These are phyloP conservation scores for Emys orbicularis DNA, from an alignment of 2,797 vertebrate species.

Conservation along the genomic window DNA sequence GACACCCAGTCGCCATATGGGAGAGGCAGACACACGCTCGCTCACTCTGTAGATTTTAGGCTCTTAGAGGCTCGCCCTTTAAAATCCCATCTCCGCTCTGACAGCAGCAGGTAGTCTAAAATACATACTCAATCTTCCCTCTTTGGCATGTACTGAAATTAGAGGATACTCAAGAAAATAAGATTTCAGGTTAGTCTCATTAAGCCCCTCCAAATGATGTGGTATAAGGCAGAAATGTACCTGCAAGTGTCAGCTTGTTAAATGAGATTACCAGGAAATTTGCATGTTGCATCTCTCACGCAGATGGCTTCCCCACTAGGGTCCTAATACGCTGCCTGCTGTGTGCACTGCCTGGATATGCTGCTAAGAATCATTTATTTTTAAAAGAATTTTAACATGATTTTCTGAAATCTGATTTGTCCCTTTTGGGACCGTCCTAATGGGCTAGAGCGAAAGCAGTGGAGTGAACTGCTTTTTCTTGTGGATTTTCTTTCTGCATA, in stretches of 20 bases:
- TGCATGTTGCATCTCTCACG: not conserved
- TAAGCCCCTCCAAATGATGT: not conserved
- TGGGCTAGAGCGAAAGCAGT: not conserved
- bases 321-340: not conserved
- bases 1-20: not conserved
- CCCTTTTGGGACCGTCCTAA: not conserved
- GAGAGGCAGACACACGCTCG: not conserved
- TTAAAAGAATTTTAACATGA: not conserved
- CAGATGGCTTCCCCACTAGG: conserved; percentile 68
- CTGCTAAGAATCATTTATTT: not conserved
- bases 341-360: not conserved
- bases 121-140: not conserved
- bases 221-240: not conserved
- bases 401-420: not conserved
- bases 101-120: not conserved
- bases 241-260: not conserved
- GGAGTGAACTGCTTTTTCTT: not conserved
- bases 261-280: conserved; percentile 33
- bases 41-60: not conserved
- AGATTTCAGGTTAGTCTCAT: not conserved
- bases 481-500: not conserved
- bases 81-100: not conserved
- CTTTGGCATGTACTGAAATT: not conserved
- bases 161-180: not conserved
- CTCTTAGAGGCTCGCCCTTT: not conserved